These are phyloP conservation scores for Isotomurus palustris DNA, from an alignment of 2,888 invertebrate genomes.

Conservation along the genomic window DNA sequence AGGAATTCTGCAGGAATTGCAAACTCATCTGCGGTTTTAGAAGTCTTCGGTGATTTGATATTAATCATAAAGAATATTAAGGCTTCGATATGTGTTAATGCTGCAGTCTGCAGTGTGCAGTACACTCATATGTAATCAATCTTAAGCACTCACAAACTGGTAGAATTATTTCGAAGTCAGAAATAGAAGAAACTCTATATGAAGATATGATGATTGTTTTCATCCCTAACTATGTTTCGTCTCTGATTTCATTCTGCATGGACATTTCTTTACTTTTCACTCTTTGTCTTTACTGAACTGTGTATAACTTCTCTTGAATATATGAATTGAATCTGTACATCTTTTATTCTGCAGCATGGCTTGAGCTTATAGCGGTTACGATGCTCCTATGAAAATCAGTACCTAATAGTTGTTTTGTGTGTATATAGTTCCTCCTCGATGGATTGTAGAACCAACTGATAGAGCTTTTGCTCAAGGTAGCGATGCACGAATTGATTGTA, in stretches of 20 bases:
- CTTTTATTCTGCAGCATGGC: conserved; percentile 35
- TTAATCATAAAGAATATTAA: conserved; percentile 5
- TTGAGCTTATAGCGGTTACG: conserved; percentile 38
- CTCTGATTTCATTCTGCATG: no score
- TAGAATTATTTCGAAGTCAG: no score
- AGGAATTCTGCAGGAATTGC: conserved; percentile 64
- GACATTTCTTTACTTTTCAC: no score
- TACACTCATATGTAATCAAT: neutral
- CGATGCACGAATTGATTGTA: conserved; percentile 34
- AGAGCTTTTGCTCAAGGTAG: conserved; percentile 87
- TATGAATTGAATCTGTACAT: neutral
- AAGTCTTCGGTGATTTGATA: conserved; percentile 57
- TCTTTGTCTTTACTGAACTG: no score
- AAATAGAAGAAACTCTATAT: no score
- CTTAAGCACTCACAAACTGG: neutral
- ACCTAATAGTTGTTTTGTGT: conserved; percentile 32
- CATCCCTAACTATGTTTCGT: no score
- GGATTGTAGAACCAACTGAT: conserved; percentile 91
- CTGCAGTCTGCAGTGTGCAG: conserved; percentile 3
- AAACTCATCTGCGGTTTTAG: conserved; percentile 64
- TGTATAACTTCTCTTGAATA: no score
- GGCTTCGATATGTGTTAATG: conserved; percentile 7
- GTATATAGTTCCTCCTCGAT: conserved; percentile 79
- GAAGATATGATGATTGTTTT: no score
- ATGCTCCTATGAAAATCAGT: conserved; percentile 10